Base-by-base conservation (phyloP, 2,797 vertebrate species). In the Dermochelys coriacea region DNA sequence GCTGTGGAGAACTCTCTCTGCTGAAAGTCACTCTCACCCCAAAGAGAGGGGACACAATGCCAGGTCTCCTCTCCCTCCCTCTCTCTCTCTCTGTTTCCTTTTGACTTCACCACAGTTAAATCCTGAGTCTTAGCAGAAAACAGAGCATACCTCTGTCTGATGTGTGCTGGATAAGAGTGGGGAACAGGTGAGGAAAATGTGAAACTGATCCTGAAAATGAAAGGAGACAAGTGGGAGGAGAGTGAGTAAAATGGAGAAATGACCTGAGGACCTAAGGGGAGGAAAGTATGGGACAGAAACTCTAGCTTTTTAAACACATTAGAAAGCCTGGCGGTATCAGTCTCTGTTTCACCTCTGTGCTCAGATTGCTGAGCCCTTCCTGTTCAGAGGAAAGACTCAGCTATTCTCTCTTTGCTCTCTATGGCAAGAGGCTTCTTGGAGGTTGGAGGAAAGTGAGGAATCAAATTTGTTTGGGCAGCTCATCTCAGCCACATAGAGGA, bases 291-390 rank as follows among this genome's bases (percentile, higher is more conserved):
- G 0, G 3, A 34, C 41, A 47, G 93, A 55, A 87, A 90, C 11
- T 84, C 80, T 59, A 85, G 82, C 45, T 93, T 54, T 68, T 87
- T 82, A 37, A 91, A 88, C 82, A 71, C 93, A 15, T 12, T 37
- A 88, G 25, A 19, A 41, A 51, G 71, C 37, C 86, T 51, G 61
- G 31, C 81, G 94, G 89, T 19, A 90, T 90, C 94, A 51, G 86
- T 95, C 95, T 88, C 41, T 15, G 87, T 86, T n/a, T 21, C 45
- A 75, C 86, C 91, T 87, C 82, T 21, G 11, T 0, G 37, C 55
- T 1, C 91, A 92, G 95, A 86, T 54, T 41, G 96, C 84, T 57
- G 92, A 91, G 78, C 86, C 84, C 61, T 7, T 16, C 61, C 80
- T 37, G 74, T 71, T 96, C 83, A 81, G 21, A 2, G 93, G 25